Base-by-base conservation (phyloP, 2,113 vertebrate genomes). In the Symphodus melops region DNA sequence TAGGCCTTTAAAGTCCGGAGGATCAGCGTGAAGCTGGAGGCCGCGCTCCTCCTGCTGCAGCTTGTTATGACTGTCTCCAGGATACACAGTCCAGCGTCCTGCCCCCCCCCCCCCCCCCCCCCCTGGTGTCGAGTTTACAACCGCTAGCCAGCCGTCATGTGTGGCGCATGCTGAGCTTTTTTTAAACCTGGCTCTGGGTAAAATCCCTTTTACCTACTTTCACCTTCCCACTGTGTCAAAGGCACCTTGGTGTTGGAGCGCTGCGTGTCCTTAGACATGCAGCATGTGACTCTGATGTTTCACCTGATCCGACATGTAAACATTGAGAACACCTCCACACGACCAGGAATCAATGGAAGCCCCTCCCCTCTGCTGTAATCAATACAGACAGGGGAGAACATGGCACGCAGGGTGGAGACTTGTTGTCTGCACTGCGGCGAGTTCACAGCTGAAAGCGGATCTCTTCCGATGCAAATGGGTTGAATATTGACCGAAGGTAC, bases 51-150 rank as follows among this genome's bases (percentile, higher is more conserved):
- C 0, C 12, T 19, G 14, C 46, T 48, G 6, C 19, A 3, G 56
- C 82, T 60, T 94, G 90, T 92, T 93, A 28, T 92, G 89, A 19
- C 46, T 1, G 92, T 93, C 69, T 86, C 94, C 82, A 89, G 89
- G 94, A 91, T 62, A 93, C 92, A 55, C 79, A 73, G 25, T 46
- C 56, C 75, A 5, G 36, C 48, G 16, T 68, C 68, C n/a, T n/a
- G n/a, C n/a, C n/a, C n/a, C n/a, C n/a, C n/a, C n/a, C n/a, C n/a
- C n/a, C n/a, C n/a, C n/a, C n/a, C n/a, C n/a, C n/a, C n/a, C n/a
- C n/a, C 63, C 71, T 67, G 23, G 83, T 70, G 80, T 84, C 69
- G 42, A 73, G 79, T 88, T 90, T 68, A 85, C 79, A 16, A 67
- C 61, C 74, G 63, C 48, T 44, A 68, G 54, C 48, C 21, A 10